Conservation (phyloP, 2,797 vertebrate genomes). For the Tolypeutes matacus region DNA sequence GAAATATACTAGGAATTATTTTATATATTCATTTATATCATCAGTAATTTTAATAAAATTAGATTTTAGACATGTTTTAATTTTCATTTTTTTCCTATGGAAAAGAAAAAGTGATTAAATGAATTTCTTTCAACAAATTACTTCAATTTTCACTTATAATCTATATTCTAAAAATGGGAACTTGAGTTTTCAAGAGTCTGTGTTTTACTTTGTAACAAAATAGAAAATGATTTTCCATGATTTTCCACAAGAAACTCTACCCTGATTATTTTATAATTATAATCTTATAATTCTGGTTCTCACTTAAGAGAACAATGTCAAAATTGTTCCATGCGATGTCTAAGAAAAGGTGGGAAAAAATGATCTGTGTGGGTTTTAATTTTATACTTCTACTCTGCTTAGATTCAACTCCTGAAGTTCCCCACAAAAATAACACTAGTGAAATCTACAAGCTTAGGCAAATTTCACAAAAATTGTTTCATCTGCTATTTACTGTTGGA, state of each 20-base stretch:
- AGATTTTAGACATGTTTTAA: neutral
- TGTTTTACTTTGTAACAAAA: neutral
- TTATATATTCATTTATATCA: neutral
- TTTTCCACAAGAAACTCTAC: neutral
- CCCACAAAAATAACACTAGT: neutral
- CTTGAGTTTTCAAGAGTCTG: neutral
- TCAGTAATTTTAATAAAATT: neutral
- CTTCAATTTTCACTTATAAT: neutral
- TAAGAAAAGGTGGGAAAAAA: neutral
- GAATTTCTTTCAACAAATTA: neutral
- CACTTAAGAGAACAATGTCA: neutral
- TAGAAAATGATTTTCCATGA: slow-evolving; percentile 26
- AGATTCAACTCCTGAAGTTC: neutral
- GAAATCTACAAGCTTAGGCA: neutral
- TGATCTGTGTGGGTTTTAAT: neutral
- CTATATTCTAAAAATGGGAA: neutral
- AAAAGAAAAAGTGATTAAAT: neutral
- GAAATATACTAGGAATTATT: neutral
- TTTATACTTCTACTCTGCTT: neutral
- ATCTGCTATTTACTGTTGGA: neutral
- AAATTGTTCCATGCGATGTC: neutral
- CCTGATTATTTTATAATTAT: slow-evolving; percentile 19
- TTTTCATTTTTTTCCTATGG: neutral
- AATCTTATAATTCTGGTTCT: neutral
- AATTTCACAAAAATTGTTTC: neutral